These are phyloP conservation scores for Rhagonycha fulva DNA, from an alignment of 2,888 invertebrate species.

Conservation along the genomic window DNA sequence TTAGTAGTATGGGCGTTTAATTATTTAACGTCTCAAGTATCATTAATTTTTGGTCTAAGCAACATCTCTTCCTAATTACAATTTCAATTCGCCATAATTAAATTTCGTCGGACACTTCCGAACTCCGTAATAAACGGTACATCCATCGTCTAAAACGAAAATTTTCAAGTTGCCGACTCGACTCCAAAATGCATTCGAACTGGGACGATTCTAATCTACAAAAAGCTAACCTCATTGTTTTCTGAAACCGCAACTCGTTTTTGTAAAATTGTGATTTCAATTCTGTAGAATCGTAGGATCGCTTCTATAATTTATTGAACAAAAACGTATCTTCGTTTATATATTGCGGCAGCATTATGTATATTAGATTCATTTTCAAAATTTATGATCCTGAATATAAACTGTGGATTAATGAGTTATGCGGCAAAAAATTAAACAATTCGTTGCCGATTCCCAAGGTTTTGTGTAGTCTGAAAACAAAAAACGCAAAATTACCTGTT, in stretches of 20 bases:
- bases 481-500: slow-evolving; percentile 2
- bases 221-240: slow-evolving; percentile 29
- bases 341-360: slow-evolving; percentile 35
- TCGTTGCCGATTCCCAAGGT: slow-evolving; percentile 1
- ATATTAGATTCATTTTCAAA: slow-evolving; percentile 31
- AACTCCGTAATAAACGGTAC: background rate
- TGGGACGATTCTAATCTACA: slow-evolving; percentile 15
- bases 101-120: background rate
- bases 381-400: slow-evolving; percentile 30
- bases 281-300: slow-evolving; percentile 12
- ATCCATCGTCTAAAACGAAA: background rate
- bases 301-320: slow-evolving; percentile 25
- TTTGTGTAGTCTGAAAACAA: slow-evolving; percentile 4
- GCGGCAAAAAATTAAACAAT: slow-evolving; percentile 6
- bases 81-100: background rate
- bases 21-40: background rate
- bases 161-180: background rate
- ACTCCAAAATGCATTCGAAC: background rate
- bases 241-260: slow-evolving; percentile 23
- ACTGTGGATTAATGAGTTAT: slow-evolving; percentile 22
- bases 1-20: background rate
- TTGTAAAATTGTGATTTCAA: slow-evolving; percentile 25
- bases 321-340: slow-evolving; percentile 37
- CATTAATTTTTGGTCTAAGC: background rate
- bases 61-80: background rate